Evolutionary conservation across 2,113 vertebrate genomes (phyloP).

Genomic region (Syngnathus floridae): DNA sequence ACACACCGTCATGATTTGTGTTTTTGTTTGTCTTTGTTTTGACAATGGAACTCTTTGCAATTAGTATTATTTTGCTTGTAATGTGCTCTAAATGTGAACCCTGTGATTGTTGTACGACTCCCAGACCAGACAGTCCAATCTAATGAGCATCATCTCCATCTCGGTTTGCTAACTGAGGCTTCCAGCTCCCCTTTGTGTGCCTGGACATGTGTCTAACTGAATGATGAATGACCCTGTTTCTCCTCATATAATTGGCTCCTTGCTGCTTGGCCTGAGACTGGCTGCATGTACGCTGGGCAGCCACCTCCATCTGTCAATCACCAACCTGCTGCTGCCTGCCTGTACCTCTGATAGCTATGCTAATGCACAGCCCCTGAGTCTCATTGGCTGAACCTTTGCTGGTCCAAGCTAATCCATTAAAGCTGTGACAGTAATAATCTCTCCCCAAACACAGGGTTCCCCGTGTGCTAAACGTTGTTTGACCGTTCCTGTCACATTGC

Average conservation of each 20-base stretch:
- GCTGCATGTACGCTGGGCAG: constrained; percentile 59
- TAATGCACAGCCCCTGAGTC: constrained; percentile 47
- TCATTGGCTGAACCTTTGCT: constrained; percentile 55
- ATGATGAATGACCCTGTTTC: constrained; percentile 72
- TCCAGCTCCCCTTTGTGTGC: constrained; percentile 55
- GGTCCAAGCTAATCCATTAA: constrained; percentile 71
- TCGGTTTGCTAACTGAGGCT: constrained; percentile 42
- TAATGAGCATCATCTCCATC: constrained; percentile 64
- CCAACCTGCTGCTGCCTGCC: constrained; percentile 54
- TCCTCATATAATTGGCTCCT: constrained; percentile 65
- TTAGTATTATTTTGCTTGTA: constrained; percentile 15
- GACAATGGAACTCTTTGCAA: background rate
- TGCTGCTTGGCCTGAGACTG: constrained; percentile 57
- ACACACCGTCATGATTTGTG: background rate
- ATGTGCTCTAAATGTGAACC: constrained; percentile 39
- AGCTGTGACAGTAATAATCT: constrained; percentile 71
- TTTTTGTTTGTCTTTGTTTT: background rate
- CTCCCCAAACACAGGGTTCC: constrained; percentile 60
- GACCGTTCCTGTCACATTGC: constrained; percentile 67
- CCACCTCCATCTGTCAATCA: constrained; percentile 71
- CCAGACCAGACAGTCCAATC: constrained; percentile 38
- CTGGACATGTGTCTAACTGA: constrained; percentile 70
- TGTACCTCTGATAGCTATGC: constrained; percentile 70
- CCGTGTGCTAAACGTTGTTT: constrained; percentile 72
- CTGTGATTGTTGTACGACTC: constrained; percentile 35